phyloP scores from a whole-genome alignment of 2,888 invertebrate genomes.

The Subacronicta megacephala region DNA sequence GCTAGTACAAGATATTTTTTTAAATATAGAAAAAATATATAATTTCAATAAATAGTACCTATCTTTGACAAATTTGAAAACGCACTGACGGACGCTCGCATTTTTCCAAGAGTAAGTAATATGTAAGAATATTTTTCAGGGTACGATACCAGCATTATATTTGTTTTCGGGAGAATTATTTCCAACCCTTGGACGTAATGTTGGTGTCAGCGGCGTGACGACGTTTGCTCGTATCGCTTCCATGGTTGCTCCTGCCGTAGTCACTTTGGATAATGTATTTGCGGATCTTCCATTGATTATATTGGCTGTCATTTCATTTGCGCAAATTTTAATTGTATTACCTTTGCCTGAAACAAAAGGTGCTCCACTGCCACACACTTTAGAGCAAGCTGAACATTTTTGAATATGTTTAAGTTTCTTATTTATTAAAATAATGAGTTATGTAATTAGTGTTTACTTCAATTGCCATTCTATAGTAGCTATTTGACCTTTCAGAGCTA shows the following conservation, averaged over 20 bases:
- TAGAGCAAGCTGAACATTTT: constrained; percentile 78
- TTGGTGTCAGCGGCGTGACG: constrained; percentile 93
- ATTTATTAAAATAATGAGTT: neutral
- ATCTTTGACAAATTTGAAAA: no score
- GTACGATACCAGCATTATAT: constrained; percentile 90
- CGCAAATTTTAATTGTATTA: constrained; percentile 73
- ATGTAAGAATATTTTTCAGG: constrained; percentile 71
- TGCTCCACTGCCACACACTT: constrained; percentile 84
- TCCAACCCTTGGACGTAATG: constrained; percentile 94
- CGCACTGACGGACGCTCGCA: no score
- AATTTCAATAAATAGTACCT: no score
- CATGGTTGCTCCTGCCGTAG: constrained; percentile 88
- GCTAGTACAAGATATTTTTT: no score
- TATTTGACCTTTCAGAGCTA: no score
- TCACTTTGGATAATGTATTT: constrained; percentile 68
- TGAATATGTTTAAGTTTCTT: constrained; percentile 1
- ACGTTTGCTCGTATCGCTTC: constrained; percentile 94
- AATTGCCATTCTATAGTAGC: no score
- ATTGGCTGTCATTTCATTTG: constrained; percentile 69
- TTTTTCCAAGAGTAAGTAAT: no score
- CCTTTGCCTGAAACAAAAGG: constrained; percentile 86
- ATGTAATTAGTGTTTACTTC: no score
- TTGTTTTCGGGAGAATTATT: constrained; percentile 94
- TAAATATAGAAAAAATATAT: no score
- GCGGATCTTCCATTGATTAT: constrained; percentile 74